Conservation (phyloP, 2,797 vertebrate genomes). For the Acanthopagrus latus region DNA sequence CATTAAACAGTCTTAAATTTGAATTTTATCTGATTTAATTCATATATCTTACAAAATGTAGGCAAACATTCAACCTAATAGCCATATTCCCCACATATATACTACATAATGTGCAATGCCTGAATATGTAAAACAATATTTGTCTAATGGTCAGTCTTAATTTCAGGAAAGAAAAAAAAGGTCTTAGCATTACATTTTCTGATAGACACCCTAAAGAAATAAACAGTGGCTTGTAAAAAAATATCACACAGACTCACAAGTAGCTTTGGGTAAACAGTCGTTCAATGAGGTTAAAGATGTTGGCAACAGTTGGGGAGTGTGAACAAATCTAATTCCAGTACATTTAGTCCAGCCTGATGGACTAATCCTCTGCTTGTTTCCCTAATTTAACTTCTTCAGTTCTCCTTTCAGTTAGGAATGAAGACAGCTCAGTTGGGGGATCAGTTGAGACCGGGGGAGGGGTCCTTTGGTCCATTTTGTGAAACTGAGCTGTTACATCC, state of each 20-base stretch:
- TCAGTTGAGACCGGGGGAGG: background rate
- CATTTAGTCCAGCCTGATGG: conserved; percentile 17
- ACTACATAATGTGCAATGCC: no score
- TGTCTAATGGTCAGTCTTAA: no score
- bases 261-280: conserved; percentile 3
- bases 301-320: conserved; percentile 16
- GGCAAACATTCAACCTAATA: no score
- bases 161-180: no score
- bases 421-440: background rate
- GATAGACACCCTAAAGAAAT: no score
- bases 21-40: no score
- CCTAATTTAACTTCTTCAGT: background rate
- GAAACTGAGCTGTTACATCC: background rate
- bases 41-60: no score
- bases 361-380: conserved; percentile 18
- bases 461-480: background rate
- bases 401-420: conserved; percentile 3
- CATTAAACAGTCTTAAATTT: no score
- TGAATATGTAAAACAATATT: no score
- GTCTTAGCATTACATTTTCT: no score
- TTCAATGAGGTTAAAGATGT: conserved; percentile 16
- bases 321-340: conserved; percentile 27
- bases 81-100: no score
- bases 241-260: conserved; percentile 9
- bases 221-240: conserved; percentile 6